phyloP scores from a whole-genome alignment of 2,797 vertebrate genomes.

The Poecile montanus region DNA sequence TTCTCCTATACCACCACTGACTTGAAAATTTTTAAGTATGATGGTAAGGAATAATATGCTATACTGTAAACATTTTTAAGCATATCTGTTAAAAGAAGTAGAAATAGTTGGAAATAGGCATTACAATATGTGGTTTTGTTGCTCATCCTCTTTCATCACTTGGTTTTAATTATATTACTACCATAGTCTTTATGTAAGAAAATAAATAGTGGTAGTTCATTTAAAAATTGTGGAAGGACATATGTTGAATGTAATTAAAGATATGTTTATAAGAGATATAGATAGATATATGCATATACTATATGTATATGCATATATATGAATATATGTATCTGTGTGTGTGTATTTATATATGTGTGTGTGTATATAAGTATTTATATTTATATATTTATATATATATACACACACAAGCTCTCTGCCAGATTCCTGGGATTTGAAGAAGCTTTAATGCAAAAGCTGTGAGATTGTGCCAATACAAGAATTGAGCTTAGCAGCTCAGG shows the following conservation, averaged over 20 bases:
- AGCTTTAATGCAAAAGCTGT: not conserved
- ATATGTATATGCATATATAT: too few relatives aligned
- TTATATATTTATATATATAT: too few relatives aligned
- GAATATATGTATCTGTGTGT: not conserved
- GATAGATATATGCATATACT: too few relatives aligned
- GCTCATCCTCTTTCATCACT: not conserved
- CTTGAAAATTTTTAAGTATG: not conserved
- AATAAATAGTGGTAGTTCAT: not conserved
- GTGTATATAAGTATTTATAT: too few relatives aligned
- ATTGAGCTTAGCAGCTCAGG: not conserved
- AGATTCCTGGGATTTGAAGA: not conserved
- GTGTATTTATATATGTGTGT: not conserved
- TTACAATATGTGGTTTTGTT: not conserved
- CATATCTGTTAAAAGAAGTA: not conserved
- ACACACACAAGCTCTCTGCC: not conserved
- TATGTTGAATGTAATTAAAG: not conserved
- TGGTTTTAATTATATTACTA: not conserved
- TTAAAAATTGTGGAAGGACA: not conserved
- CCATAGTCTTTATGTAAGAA: not conserved
- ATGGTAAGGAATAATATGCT: not conserved
- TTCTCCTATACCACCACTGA: not conserved
- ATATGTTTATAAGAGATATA: not conserved
- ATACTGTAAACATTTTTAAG: not conserved
- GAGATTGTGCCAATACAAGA: not conserved
- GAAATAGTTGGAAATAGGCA: not conserved